These are phyloP conservation scores for Loxodonta africana DNA, from an alignment of 2,113 vertebrate species.

Conservation along the genomic window DNA sequence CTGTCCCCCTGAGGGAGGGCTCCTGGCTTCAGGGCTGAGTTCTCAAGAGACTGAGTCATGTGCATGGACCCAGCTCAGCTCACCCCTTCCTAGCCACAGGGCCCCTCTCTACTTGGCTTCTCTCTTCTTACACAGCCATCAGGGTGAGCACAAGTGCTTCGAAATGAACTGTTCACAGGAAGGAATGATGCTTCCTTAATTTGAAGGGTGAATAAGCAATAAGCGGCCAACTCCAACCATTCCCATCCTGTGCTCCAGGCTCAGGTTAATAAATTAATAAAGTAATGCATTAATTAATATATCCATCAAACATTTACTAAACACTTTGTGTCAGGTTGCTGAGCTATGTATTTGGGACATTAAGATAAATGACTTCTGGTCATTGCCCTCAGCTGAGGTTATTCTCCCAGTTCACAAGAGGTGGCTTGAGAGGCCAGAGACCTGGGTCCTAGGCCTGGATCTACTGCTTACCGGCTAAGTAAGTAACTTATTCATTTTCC, in stretches of 20 bases:
- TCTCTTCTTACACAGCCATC: not conserved
- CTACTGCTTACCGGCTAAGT: not conserved
- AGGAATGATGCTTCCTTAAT: not conserved
- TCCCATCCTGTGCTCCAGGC: not conserved
- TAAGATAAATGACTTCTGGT: not conserved
- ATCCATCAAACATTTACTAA: not conserved
- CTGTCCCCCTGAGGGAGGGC: not conserved
- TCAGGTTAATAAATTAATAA: constrained; percentile 19
- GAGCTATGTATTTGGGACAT: not conserved
- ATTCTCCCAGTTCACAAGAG: not conserved
- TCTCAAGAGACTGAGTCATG: not conserved
- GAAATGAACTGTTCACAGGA: not conserved
- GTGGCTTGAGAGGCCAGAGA: not conserved
- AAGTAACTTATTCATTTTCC: not conserved
- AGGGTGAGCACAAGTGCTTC: not conserved
- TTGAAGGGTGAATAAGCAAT: not conserved
- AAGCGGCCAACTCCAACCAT: not conserved
- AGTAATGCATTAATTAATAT: not conserved
- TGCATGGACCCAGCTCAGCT: not conserved
- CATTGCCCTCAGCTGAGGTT: not conserved
- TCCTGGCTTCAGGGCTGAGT: not conserved
- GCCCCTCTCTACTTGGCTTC: not conserved
- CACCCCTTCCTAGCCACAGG: not conserved
- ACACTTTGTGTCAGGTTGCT: not conserved
- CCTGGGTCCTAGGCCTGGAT: not conserved